Evolutionary conservation across 2,797 vertebrate genomes (phyloP).

Genomic region (Lepus townsendii): DNA sequence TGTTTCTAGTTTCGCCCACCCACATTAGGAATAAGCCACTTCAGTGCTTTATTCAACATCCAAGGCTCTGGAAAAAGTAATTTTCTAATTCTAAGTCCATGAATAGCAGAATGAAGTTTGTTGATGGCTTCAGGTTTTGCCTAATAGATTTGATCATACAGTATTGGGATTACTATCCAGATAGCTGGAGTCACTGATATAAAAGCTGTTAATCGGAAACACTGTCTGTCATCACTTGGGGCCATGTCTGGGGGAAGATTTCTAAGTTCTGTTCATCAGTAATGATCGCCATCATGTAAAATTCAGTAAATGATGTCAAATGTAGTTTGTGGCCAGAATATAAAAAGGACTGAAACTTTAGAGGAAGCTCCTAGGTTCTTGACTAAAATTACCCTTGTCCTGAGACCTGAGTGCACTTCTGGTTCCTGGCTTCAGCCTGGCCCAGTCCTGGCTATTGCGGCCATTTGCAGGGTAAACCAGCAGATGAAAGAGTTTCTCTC

Average conservation of each 20-base stretch:
- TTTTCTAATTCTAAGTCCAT: not conserved
- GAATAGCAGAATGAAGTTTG: not conserved
- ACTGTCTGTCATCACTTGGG: not conserved
- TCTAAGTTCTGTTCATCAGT: not conserved
- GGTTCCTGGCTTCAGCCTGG: too few relatives aligned
- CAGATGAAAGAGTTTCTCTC: too few relatives aligned
- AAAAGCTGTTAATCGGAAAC: too few relatives aligned
- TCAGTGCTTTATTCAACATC: not conserved
- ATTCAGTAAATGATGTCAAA: not conserved
- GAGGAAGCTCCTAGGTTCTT: not conserved
- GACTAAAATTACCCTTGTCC: not conserved
- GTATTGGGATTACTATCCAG: not conserved
- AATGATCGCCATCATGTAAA: not conserved
- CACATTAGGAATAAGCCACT: not conserved
- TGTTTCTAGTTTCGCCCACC: not conserved
- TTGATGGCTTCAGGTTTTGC: not conserved
- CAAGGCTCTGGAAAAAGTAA: not conserved
- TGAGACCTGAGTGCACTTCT: too few relatives aligned
- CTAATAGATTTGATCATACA: not conserved
- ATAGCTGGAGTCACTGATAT: not conserved
- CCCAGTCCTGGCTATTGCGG: too few relatives aligned
- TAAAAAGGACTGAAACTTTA: not conserved
- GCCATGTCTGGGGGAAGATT: not conserved
- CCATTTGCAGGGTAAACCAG: too few relatives aligned
- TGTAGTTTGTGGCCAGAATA: not conserved